Evolutionary conservation across 2,888 invertebrate genomes (phyloP), one percentile per base, ranked within the genome.

Genomic region (Molorchus minor): DNA sequence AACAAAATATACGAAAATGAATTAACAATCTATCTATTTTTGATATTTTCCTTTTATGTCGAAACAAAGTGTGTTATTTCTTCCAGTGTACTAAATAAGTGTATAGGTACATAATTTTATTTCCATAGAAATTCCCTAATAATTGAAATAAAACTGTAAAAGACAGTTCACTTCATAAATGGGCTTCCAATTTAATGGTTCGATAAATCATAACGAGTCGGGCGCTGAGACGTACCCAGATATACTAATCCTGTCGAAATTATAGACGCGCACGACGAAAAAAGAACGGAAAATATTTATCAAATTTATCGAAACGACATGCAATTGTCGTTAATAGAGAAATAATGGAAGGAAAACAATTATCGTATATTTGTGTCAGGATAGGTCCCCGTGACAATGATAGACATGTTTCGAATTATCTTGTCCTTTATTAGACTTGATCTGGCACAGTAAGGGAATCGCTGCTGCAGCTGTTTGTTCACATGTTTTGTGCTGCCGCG

Each of bases 331-430:
- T 72, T 75, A 77, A 76, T 76, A 74, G 68, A 70, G 67, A 71
- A 74, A 77, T 75, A 77, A 76, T 75, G 71, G 72, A 71, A 70
- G 69, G 70, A 72, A 76, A 75, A 75, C 75, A 77, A 77, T 77
- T 77, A 77, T 75, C 71, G 71, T 69, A 69, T 71, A 71, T 74
- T 71, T 72, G 62, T 71, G 73, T 74, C 75, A 70, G 65, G 65
- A 59, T 45, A 30, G 21, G 19, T 45, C 47, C 43, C 44, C 57
- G 73, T 75, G 77, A 77, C 77, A 75, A 75, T 77, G 77, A 77
- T 72, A 68, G 77, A 76, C 77, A 73, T 75, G 73, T 76, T 76
- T 75, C 72, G 74, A 73, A 77, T 76, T 76, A 75, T 74, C 75
- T 71, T 74, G 70, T 70, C 72, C 67, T 67, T 70, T 70, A 72